These are phyloP conservation scores for Lithophane ornitopus DNA, from an alignment of 2,888 invertebrate species.

Conservation along the genomic window DNA sequence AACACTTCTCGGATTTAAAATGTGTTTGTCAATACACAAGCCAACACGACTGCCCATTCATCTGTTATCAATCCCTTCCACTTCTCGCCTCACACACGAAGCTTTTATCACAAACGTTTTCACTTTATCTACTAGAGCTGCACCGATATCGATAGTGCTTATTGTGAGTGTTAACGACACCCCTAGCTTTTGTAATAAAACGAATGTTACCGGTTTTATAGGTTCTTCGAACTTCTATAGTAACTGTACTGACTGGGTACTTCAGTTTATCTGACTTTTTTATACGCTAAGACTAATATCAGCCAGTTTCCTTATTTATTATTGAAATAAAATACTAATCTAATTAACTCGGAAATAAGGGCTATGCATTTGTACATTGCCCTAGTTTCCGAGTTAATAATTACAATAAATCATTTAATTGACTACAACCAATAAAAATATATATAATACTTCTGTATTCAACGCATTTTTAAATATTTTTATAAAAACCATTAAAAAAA, in stretches of 20 bases:
- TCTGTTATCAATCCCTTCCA: constrained; percentile 29
- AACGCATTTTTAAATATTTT: too few species aligned
- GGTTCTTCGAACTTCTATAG: constrained; percentile 32
- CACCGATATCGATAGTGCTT: constrained; percentile 43
- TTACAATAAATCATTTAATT: background rate
- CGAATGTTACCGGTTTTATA: constrained; percentile 41
- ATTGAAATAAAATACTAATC: background rate
- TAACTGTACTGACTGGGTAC: background rate
- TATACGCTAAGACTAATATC: background rate
- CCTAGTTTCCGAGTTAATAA: too few species aligned
- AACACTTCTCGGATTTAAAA: background rate
- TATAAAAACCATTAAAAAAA: too few species aligned
- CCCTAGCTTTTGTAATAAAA: constrained; percentile 47
- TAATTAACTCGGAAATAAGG: background rate
- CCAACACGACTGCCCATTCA: constrained; percentile 3
- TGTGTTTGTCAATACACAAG: constrained; percentile 13
- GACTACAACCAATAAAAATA: background rate
- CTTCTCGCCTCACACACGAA: constrained; percentile 4
- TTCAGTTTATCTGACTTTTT: background rate
- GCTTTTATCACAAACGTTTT: constrained; percentile 49
- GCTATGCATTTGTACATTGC: background rate
- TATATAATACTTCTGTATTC: too few species aligned
- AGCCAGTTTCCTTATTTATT: background rate
- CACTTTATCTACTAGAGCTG: constrained; percentile 35
- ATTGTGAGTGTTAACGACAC: constrained; percentile 56